A percentile compares a stretch with the other conserved stretches of the same genome.
Conservation (phyloP, 2,888 invertebrate genomes). For the Plagodis pulveraria region DNA sequence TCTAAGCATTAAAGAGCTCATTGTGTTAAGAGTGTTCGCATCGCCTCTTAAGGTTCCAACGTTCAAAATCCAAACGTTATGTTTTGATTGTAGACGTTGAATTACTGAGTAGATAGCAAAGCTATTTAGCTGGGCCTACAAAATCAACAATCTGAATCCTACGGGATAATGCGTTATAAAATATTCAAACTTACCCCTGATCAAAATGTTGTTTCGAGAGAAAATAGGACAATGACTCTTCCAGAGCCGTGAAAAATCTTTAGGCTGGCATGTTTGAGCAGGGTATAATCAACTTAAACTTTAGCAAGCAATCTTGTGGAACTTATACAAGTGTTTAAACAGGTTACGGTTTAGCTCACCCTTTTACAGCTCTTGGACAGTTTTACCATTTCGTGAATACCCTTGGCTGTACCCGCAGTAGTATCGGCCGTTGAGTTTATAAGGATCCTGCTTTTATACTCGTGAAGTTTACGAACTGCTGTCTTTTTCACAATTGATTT, state of each 20-base stretch:
- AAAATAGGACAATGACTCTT: slow-evolving; percentile 44
- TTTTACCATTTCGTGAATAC: slow-evolving; percentile 14
- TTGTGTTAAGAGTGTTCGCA: no score
- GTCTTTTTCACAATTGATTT: slow-evolving; percentile 18
- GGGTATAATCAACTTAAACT: slow-evolving; percentile 39
- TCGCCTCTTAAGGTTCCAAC: no score
- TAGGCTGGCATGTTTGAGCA: slow-evolving; percentile 44
- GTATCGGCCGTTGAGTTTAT: slow-evolving; percentile 18
- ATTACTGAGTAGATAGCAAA: no score
- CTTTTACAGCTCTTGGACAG: slow-evolving; percentile 13
- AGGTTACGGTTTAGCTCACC: neutral
- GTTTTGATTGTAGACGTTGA: no score
- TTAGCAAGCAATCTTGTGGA: slow-evolving; percentile 38
- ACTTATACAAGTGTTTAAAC: slow-evolving; percentile 36
- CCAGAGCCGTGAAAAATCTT: slow-evolving; percentile 37
- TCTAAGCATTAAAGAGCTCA: no score
- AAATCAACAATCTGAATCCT: slow-evolving; percentile 28
- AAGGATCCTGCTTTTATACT: slow-evolving; percentile 14
- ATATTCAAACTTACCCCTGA: slow-evolving; percentile 56
- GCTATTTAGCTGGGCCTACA: no score
- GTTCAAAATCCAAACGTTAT: no score
- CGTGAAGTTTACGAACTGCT: slow-evolving; percentile 8
- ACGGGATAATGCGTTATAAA: slow-evolving; percentile 53
- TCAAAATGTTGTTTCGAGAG: slow-evolving; percentile 42
- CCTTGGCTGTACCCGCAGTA: slow-evolving; percentile 16